phyloP scores from a whole-genome alignment of 2,888 invertebrate genomes.

The Willowsia nigromaculata region DNA sequence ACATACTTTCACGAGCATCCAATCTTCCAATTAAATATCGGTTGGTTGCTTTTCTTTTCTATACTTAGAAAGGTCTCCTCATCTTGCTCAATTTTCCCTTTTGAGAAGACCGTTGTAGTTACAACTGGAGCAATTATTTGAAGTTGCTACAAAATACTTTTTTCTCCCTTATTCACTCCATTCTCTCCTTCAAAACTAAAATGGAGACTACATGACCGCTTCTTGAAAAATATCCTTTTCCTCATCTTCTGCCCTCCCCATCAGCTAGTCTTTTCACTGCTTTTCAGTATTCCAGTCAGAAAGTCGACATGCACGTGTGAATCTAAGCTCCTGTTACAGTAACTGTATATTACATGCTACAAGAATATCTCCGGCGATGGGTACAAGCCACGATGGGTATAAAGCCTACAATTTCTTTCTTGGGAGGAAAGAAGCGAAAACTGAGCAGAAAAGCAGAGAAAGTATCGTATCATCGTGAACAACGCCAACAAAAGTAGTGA shows the following conservation, averaged over 20 bases:
- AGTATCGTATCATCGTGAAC: neutral
- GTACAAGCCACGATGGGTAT: neutral
- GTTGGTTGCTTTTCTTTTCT: conserved; percentile 4
- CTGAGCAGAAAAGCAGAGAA: conserved; percentile 40
- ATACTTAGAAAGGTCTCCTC: neutral
- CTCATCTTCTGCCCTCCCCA: neutral
- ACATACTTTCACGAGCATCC: neutral
- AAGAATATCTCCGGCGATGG: neutral
- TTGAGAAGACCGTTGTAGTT: neutral
- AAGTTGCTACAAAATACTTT: conserved; percentile 2
- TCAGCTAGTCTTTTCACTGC: conserved; percentile 24
- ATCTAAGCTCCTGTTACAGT: conserved; percentile 53
- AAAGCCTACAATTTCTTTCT: too few species aligned
- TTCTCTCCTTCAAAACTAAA: neutral
- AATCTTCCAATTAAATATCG: conserved; percentile 42
- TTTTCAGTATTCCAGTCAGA: conserved; percentile 68
- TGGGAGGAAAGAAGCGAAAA: conserved; percentile 2
- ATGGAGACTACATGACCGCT: conserved; percentile 7
- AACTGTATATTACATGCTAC: neutral
- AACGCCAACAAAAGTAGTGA: neutral
- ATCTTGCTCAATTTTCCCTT: conserved; percentile 15
- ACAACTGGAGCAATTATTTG: conserved; percentile 22
- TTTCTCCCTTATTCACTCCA: neutral
- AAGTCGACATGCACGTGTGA: conserved; percentile 73
- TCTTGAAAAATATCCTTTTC: conserved; percentile 17